A percentile compares a stretch with the other conserved stretches of the same genome.
These are phyloP conservation scores for Netelia melanura DNA, from an alignment of 2,888 invertebrate species.

Conservation along the genomic window DNA sequence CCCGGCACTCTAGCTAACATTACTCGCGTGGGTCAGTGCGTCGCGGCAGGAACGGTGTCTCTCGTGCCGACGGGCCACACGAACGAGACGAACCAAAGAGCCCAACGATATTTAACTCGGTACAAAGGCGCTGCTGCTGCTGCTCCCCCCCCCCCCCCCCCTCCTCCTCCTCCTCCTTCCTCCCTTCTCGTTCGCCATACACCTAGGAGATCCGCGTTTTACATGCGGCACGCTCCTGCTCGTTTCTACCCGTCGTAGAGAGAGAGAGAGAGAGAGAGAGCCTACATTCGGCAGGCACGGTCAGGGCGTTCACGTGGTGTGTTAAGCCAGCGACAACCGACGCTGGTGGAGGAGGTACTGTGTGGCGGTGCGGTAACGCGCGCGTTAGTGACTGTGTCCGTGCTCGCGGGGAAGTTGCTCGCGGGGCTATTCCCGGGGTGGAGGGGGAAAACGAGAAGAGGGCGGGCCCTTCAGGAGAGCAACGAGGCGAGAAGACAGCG, in stretches of 20 bases:
- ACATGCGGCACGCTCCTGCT: conserved; percentile 31
- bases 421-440: background rate
- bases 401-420: conserved; percentile 6
- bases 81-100: conserved; percentile 10
- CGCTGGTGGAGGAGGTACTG: conserved; percentile 10
- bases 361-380: conserved; percentile 40
- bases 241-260: conserved; percentile 2
- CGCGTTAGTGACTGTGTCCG: conserved; percentile 42
- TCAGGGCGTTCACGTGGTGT: conserved; percentile 66
- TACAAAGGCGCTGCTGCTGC: too few species aligned
- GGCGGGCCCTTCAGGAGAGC: conserved; percentile 82
- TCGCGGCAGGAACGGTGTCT: background rate
- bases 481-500: conserved; percentile 81
- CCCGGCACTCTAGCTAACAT: background rate
- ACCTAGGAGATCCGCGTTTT: background rate
- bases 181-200: background rate
- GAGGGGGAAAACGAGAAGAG: conserved; percentile 71
- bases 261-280: too few species aligned
- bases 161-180: too few species aligned
- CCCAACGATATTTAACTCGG: background rate
- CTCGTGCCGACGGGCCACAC: background rate
- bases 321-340: conserved; percentile 19
- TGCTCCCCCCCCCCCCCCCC: too few species aligned
- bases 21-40: conserved; percentile 57
- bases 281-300: conserved; percentile 43